phyloP scores from a whole-genome alignment of 2,113 vertebrate species.

The Empidonax alnorum region DNA sequence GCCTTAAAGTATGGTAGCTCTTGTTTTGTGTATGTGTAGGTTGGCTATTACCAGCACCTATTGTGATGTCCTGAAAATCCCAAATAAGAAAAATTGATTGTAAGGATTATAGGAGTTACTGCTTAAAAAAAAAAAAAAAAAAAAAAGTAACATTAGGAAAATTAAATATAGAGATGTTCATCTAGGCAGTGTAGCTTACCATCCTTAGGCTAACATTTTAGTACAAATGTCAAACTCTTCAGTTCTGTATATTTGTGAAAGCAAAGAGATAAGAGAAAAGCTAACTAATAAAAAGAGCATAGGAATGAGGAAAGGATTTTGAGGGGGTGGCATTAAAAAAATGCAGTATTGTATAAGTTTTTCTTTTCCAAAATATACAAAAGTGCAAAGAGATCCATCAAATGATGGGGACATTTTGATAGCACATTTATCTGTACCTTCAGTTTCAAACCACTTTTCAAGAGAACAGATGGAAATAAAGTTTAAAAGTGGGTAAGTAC shows the following conservation, averaged over 20 bases:
- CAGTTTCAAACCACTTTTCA: neutral
- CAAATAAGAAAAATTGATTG: neutral
- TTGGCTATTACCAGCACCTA: neutral
- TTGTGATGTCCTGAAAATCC: neutral
- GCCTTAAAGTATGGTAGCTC: neutral
- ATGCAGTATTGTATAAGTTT: neutral
- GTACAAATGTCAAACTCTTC: neutral
- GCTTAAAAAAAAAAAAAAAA: neutral
- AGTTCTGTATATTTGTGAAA: neutral
- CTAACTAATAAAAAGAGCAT: neutral
- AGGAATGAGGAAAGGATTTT: neutral
- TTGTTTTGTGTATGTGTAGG: neutral
- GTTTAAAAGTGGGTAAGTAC: neutral
- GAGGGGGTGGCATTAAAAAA: rapidly evolving
- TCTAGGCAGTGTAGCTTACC: neutral
- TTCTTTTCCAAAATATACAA: neutral
- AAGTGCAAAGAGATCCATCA: neutral
- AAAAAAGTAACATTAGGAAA: neutral
- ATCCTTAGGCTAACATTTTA: neutral
- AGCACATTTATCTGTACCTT: neutral
- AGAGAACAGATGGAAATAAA: neutral
- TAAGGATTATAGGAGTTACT: neutral
- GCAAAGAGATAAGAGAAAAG: neutral
- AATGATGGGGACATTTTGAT: neutral
- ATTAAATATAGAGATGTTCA: neutral